A percentile compares a stretch with the other conserved stretches of the same genome.
Conservation (phyloP, 2,888 invertebrate genomes). For the Epinotia demarniana region DNA sequence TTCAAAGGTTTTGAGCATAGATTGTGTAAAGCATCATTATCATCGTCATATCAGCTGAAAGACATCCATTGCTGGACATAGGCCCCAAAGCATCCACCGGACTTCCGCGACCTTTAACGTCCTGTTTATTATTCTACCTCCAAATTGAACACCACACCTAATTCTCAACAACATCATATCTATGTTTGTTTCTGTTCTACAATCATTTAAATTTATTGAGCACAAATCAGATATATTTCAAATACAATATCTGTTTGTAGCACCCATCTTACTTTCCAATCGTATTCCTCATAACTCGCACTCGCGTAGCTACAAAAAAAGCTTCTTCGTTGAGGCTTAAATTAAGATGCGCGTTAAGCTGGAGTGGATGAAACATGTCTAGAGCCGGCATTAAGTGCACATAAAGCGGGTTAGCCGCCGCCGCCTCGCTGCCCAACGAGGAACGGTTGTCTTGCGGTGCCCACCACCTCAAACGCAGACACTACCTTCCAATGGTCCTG, state of each 20-base stretch:
- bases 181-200: too few species aligned
- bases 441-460: slow-evolving; percentile 29
- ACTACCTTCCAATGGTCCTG: not conserved
- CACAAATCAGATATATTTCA: too few species aligned
- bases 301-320: slow-evolving; percentile 32
- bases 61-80: too few species aligned
- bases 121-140: too few species aligned
- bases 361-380: slow-evolving; percentile 74
- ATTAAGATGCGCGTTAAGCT: slow-evolving; percentile 78
- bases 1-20: not conserved
- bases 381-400: slow-evolving; percentile 77
- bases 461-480: not conserved
- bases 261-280: slow-evolving; percentile 10
- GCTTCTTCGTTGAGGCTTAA: slow-evolving; percentile 64
- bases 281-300: not conserved
- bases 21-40: not conserved
- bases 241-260: not conserved
- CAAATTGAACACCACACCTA: too few species aligned
- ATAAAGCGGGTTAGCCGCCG: slow-evolving; percentile 75
- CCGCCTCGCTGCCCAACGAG: slow-evolving; percentile 66
- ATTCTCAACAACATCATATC: too few species aligned
- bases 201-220: too few species aligned
- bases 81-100: too few species aligned
- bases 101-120: too few species aligned
- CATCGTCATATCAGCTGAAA: too few species aligned